Percentiles rank a stretch among this genome's conserved stretches.
Evolutionary conservation across 2,797 vertebrate genomes (phyloP).

Genomic region (Siniperca undulata): DNA sequence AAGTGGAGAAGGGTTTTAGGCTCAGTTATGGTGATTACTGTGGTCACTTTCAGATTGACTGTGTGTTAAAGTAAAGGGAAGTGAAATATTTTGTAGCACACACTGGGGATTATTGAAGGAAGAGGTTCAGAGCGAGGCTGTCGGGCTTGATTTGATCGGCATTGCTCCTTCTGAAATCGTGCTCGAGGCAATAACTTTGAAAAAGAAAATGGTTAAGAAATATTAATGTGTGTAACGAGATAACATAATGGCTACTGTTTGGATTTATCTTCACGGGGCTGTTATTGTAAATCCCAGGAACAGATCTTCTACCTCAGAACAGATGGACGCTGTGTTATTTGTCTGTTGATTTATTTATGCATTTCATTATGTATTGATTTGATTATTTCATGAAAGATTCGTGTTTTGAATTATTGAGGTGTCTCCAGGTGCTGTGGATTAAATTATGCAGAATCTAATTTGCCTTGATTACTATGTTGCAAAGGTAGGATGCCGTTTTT

Average conservation of each 20-base stretch:
- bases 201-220: constrained; percentile 1
- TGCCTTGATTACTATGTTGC: constrained; percentile 93
- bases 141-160: not conserved
- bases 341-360: constrained; percentile 95
- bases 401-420: constrained; percentile 95
- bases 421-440: constrained; percentile 91
- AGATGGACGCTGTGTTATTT: constrained; percentile 89
- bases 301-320: constrained; percentile 61
- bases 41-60: not conserved
- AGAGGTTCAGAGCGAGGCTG: not conserved
- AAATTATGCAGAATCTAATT: constrained; percentile 97
- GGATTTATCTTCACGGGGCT: constrained; percentile 17
- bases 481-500: constrained; percentile 65
- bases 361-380: constrained; percentile 98
- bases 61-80: not conserved
- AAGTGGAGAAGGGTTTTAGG: not conserved
- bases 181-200: constrained; percentile 4
- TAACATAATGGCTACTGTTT: not conserved
- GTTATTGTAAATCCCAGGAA: constrained; percentile 53
- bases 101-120: constrained; percentile 1
- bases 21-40: not conserved
- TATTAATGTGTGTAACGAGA: not conserved
- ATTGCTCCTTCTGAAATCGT: constrained; percentile 5
- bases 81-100: not conserved
- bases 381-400: constrained; percentile 97